These are phyloP conservation scores for Cinara cedri DNA, from an alignment of 2,888 invertebrate genomes.

Conservation along the genomic window DNA sequence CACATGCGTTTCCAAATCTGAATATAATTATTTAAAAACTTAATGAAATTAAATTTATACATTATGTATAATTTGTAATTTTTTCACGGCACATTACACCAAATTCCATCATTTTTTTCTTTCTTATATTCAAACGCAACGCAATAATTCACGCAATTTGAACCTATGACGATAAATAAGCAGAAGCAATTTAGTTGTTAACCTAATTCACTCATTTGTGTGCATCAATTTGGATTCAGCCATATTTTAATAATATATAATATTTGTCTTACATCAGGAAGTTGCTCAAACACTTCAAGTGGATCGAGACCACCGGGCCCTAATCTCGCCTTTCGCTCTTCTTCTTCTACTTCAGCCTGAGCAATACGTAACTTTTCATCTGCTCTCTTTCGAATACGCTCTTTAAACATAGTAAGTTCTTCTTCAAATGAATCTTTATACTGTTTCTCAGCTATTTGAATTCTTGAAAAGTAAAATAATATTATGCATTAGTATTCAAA, in stretches of 20 bases:
- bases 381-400: conserved; percentile 82
- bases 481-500: background rate
- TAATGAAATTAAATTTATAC: no score
- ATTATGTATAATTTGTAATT: no score
- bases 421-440: conserved; percentile 94
- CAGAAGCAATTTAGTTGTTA: no score
- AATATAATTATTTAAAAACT: no score
- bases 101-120: no score
- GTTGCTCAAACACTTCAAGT: conserved; percentile 90
- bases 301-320: conserved; percentile 99
- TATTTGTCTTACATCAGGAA: conserved; percentile 78
- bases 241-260: background rate
- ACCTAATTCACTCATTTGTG: no score
- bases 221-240: no score
- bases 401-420: conserved; percentile 87
- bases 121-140: no score
- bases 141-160: no score
- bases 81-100: no score
- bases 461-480: conserved; percentile 66
- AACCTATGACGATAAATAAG: no score
- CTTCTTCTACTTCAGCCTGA: conserved; percentile 82
- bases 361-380: conserved; percentile 85
- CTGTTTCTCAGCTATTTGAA: conserved; percentile 89
- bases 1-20: no score
- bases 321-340: conserved; percentile 81